Percentiles rank a stretch among this genome's conserved stretches.
These are phyloP conservation scores for Porites divaricata DNA, from an alignment of 92 coral and sea anemone species.

Conservation along the genomic window DNA sequence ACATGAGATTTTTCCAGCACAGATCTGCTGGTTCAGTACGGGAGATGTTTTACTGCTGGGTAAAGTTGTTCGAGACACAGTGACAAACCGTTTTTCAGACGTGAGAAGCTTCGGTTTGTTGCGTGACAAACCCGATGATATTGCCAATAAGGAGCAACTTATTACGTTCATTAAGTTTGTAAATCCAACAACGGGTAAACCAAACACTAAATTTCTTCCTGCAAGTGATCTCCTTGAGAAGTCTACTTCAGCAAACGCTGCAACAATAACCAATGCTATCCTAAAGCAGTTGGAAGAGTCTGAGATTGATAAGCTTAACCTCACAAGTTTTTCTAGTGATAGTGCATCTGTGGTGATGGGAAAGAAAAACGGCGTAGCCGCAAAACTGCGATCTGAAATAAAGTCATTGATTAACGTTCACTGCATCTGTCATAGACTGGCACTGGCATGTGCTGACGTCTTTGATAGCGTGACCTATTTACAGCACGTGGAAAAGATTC, in stretches of 20 bases:
- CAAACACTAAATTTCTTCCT: slow-evolving; percentile 40
- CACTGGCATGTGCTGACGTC: slow-evolving; percentile 61
- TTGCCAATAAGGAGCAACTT: slow-evolving; percentile 67
- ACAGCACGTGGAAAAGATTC: slow-evolving; percentile 41
- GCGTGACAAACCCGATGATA: slow-evolving; percentile 60
- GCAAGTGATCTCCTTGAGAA: too few species aligned
- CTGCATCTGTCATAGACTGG: slow-evolving; percentile 60
- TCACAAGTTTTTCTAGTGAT: too few species aligned
- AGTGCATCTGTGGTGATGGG: slow-evolving; percentile 71
- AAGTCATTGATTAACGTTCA: slow-evolving; percentile 52
- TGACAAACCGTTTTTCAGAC: slow-evolving; percentile 11
- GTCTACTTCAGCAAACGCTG: too few species aligned
- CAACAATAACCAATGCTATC: too few species aligned
- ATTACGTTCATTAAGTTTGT: slow-evolving; percentile 65
- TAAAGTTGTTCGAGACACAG: slow-evolving; percentile 31
- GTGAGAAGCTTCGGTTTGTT: slow-evolving; percentile 69
- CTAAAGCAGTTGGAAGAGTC: too few species aligned
- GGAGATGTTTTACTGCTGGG: slow-evolving; percentile 80
- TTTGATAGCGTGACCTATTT: slow-evolving; percentile 41
- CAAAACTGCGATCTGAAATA: slow-evolving; percentile 59
- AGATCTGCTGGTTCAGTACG: slow-evolving; percentile 66
- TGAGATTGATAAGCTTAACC: too few species aligned
- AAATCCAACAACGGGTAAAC: slow-evolving; percentile 55
- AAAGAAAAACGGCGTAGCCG: slow-evolving; percentile 62
- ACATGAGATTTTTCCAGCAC: slow-evolving; percentile 68